Conservation (phyloP, 2,113 vertebrate species). For the Dipodomys spectabilis region DNA sequence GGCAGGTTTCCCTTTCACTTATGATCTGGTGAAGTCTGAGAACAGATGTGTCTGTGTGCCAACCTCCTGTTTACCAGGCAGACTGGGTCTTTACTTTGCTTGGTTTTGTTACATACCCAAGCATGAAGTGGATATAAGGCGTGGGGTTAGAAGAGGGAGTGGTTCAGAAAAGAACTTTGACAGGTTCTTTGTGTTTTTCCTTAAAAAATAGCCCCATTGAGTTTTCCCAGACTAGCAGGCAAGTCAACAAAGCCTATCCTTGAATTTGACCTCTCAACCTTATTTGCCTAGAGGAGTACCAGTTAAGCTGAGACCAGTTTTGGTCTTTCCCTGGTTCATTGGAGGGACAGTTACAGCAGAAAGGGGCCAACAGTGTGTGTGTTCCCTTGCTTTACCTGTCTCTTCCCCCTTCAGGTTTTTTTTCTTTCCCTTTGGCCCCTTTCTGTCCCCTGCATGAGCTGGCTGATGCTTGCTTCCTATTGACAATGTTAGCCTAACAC, state of each 20-base stretch:
- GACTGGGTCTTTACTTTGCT: too few species aligned
- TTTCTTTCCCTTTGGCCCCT: background rate
- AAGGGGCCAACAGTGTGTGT: background rate
- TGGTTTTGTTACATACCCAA: too few species aligned
- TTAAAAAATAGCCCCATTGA: background rate
- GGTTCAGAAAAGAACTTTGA: too few species aligned
- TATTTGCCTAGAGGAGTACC: background rate
- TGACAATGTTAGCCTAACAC: background rate
- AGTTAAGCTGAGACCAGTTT: background rate
- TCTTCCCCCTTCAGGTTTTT: background rate
- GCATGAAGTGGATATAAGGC: too few species aligned
- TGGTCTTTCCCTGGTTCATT: background rate
- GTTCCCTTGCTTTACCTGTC: background rate
- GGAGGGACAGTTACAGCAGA: background rate
- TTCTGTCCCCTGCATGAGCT: background rate
- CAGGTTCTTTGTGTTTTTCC: too few species aligned
- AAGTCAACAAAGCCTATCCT: background rate
- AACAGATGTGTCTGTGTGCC: too few species aligned
- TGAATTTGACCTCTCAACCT: background rate
- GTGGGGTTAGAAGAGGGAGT: too few species aligned
- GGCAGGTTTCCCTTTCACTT: too few species aligned
- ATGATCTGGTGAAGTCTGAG: too few species aligned
- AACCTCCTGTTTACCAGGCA: too few species aligned
- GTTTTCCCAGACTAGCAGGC: background rate
- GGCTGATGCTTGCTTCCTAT: background rate